Conservation (phyloP, 2,113 vertebrate species). For the Saimiri boliviensis region DNA sequence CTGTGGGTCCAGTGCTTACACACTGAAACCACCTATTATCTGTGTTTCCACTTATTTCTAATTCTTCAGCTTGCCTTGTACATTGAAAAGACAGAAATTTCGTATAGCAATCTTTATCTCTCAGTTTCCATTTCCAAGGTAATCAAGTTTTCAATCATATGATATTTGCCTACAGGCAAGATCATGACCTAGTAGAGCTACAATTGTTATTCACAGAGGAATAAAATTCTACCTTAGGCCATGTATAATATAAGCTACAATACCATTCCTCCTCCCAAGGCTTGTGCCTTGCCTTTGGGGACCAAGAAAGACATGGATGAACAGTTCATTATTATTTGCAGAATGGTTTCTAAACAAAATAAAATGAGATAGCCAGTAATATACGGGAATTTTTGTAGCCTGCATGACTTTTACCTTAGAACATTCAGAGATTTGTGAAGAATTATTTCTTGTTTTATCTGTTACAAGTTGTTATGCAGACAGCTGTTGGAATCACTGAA, state of each 20-base stretch:
- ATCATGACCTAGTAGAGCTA: not conserved
- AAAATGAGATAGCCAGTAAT: not conserved
- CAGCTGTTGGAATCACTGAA: not conserved
- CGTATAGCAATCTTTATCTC: not conserved
- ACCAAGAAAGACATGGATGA: not conserved
- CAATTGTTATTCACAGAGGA: not conserved
- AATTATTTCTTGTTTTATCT: not conserved
- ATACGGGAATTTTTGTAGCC: not conserved
- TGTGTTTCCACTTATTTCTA: not conserved
- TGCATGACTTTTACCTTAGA: not conserved
- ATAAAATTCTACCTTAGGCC: not conserved
- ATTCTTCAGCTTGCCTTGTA: not conserved
- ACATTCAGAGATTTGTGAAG: not conserved
- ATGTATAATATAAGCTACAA: not conserved
- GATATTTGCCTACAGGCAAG: not conserved
- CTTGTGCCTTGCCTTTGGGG: not conserved
- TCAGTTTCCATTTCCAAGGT: not conserved
- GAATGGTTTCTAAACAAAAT: not conserved
- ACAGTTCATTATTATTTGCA: not conserved
- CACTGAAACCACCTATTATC: not conserved
- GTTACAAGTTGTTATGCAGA: not conserved
- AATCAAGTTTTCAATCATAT: not conserved
- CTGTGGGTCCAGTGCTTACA: not conserved
- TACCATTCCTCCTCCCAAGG: not conserved
- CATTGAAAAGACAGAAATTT: not conserved